These are phyloP conservation scores for Physocephala rufipes DNA, from an alignment of 2,888 invertebrate species.

Conservation along the genomic window DNA sequence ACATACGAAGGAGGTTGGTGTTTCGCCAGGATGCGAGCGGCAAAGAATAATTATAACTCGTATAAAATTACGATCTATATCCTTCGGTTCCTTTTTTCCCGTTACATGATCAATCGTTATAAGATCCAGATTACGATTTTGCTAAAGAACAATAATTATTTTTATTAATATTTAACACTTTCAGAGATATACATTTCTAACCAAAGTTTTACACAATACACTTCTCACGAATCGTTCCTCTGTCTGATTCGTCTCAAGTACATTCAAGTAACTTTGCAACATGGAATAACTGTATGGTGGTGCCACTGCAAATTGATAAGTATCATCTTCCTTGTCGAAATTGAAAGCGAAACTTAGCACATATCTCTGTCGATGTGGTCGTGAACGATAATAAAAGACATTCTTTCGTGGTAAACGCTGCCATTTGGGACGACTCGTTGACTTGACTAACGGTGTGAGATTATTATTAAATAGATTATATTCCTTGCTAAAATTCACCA, in stretches of 20 bases:
- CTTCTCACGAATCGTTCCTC: constrained; percentile 75
- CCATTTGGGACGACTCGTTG: constrained; percentile 91
- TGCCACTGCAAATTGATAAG: constrained; percentile 93
- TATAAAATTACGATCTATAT: constrained; percentile 67
- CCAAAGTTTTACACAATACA: constrained; percentile 74
- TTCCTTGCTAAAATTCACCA: constrained; percentile 95
- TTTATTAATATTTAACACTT: not conserved
- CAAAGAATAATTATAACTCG: constrained; percentile 88
- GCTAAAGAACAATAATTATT: constrained; percentile 69
- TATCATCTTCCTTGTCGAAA: constrained; percentile 94
- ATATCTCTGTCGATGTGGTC: constrained; percentile 88
- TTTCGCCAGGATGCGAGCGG: constrained; percentile 92
- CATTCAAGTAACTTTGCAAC: constrained; percentile 83
- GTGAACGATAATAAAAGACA: constrained; percentile 92
- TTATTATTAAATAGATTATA: constrained; percentile 88
- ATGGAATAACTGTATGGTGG: constrained; percentile 96
- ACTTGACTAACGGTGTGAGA: constrained; percentile 94
- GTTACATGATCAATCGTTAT: constrained; percentile 77
- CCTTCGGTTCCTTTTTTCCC: constrained; percentile 59
- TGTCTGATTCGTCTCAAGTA: constrained; percentile 70
- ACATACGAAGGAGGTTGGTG: constrained; percentile 92
- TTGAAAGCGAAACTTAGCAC: constrained; percentile 93
- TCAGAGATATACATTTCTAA: constrained; percentile 55
- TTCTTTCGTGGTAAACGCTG: constrained; percentile 81
- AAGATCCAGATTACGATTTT: constrained; percentile 90